Evolutionary conservation across 2,113 vertebrate genomes (phyloP).

Genomic region (Bubo scandiacus): DNA sequence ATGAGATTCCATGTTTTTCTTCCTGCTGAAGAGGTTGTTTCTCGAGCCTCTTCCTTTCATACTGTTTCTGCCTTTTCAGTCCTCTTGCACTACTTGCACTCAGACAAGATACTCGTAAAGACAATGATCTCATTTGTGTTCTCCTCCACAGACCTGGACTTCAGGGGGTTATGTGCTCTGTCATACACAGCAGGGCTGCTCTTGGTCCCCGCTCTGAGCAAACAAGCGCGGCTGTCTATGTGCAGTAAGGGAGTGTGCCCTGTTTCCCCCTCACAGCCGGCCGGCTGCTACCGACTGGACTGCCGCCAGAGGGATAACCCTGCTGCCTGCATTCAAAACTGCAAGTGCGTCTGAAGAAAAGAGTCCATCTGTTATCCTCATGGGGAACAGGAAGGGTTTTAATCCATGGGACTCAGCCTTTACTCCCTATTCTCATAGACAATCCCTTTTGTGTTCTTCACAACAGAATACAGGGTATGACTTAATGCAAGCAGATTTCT

Average conservation of each 20-base stretch:
- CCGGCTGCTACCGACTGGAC: not conserved
- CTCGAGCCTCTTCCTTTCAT: not conserved
- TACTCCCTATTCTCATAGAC: not conserved
- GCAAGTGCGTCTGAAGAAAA: not conserved
- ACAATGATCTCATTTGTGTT: not conserved
- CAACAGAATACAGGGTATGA: not conserved
- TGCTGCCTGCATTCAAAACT: not conserved
- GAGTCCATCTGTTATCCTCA: not conserved
- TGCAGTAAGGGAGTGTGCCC: not conserved
- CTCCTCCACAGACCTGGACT: not conserved
- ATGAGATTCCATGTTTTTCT: not conserved
- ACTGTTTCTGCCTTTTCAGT: not conserved
- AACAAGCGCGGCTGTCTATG: fast-evolving
- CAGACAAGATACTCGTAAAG: not conserved
- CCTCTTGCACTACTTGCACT: not conserved
- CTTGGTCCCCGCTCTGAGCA: not conserved
- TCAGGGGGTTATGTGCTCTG: not conserved
- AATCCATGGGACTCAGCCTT: not conserved
- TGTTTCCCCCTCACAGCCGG: not conserved
- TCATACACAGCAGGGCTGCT: not conserved
- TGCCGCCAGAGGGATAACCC: not conserved
- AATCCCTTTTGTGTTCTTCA: not conserved
- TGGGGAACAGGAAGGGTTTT: not conserved
- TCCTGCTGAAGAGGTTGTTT: not conserved
- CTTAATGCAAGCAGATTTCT: not conserved